Conservation (phyloP, 2,888 invertebrate species). For the Diarsia rubi region DNA sequence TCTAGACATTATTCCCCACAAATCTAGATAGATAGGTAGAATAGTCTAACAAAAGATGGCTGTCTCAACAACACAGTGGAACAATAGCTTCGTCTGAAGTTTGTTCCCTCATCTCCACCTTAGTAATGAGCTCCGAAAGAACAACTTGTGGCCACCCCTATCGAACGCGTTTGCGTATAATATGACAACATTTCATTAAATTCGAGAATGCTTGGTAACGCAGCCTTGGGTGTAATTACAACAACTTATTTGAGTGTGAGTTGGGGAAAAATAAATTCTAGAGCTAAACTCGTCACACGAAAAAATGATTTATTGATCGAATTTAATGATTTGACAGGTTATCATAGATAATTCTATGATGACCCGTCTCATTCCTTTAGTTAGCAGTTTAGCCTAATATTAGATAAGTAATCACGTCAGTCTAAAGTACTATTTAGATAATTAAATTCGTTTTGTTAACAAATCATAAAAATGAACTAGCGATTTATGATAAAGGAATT, state of each 20-base stretch:
- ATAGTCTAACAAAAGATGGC: constrained; percentile 2
- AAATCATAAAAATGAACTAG: constrained; percentile 1
- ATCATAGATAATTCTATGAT: no score
- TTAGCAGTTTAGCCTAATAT: no score
- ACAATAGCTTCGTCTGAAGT: constrained; percentile 41
- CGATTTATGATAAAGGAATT: background rate
- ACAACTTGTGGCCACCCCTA: constrained; percentile 24
- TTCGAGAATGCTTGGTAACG: constrained; percentile 2
- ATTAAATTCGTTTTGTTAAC: background rate
- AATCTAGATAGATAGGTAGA: background rate
- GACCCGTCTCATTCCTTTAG: no score
- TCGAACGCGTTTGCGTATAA: constrained; percentile 2
- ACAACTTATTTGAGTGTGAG: no score
- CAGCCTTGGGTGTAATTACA: background rate
- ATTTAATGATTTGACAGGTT: no score
- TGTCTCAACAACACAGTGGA: constrained; percentile 19
- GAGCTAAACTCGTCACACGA: no score
- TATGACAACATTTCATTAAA: constrained; percentile 12
- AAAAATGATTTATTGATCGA: no score
- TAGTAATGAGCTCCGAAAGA: constrained; percentile 45
- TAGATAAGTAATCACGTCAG: background rate
- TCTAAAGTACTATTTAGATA: background rate
- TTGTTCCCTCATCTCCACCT: constrained; percentile 24
- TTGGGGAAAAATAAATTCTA: no score
- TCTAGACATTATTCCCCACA: constrained; percentile 15